Evolutionary conservation across 2,113 vertebrate species (phyloP), one percentile per base, ranked within the genome.

Genomic region (Callionymus lyra): DNA sequence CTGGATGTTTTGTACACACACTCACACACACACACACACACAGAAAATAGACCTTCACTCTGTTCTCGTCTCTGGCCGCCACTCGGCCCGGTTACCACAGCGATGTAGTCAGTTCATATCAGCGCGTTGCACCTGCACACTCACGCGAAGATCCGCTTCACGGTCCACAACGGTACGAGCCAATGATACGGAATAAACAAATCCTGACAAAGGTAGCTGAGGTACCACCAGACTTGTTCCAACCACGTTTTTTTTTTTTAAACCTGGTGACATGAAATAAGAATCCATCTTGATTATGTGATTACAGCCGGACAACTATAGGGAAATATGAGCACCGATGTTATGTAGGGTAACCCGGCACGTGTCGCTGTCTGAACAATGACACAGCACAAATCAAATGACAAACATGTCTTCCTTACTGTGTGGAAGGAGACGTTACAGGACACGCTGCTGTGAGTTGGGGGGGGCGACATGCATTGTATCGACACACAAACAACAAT

Each of bases 71-170:
- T 27, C 4, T 27, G 4, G 21, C n/a, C n/a, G n/a, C n/a, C n/a
- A n/a, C 8, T 27, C 21, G 8, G 21, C 21, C n/a, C 42, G 44
- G 70, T 70, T 60, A 74, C 67, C 64, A 70, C 34, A 47, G 72
- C 68, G 53, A 63, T 34, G 50, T 48, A 53, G 55, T 74, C 68
- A 49, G 63, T 59, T 74, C 55, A 32, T 64, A 72, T 73, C 71
- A 68, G 63, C 68, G 75, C 61, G 57, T 31, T 61, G 49, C 72
- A 71, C 73, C 70, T 73, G 71, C 41, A 41, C 48, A 56, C 53
- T 43, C 47, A 68, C 42, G 51, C 3, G 15, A 52, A 46, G 34
- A 70, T 45, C 41, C 8, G 6, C 63, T 59, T 59, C 37, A 48
- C 16, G 13, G 42, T 43, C 38, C 53, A 63, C 8, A 65, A 47